Evolutionary conservation across 2,888 invertebrate genomes (phyloP).

Genomic region (Allygus modestus): DNA sequence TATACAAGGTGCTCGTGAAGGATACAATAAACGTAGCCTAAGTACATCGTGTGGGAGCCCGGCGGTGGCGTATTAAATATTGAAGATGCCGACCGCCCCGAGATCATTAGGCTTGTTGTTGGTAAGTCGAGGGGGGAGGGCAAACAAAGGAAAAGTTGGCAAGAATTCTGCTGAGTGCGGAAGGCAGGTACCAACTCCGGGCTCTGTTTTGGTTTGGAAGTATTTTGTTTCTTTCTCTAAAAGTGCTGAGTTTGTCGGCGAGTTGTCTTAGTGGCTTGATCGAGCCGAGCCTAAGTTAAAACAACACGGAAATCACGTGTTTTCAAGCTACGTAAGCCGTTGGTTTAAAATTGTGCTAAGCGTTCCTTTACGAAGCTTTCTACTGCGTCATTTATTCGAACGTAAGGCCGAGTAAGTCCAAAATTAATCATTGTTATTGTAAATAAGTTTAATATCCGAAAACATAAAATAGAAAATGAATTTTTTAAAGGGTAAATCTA

Average conservation of each 20-base stretch:
- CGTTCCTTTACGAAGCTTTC: no score
- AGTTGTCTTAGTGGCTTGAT: slow-evolving; percentile 8
- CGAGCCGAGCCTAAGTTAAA: neutral
- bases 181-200: slow-evolving; percentile 23
- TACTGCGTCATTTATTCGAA: no score
- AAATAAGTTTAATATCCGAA: no score
- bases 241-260: neutral
- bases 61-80: slow-evolving; percentile 33
- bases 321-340: no score
- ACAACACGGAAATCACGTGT: neutral
- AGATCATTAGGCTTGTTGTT: slow-evolving; percentile 37
- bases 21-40: neutral
- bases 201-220: slow-evolving; percentile 34
- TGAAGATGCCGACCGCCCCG: slow-evolving; percentile 38
- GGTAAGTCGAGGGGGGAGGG: slow-evolving; percentile 18
- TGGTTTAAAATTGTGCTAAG: no score
- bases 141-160: slow-evolving; percentile 53
- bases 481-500: no score
- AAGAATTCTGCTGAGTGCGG: slow-evolving; percentile 47
- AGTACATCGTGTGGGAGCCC: slow-evolving; percentile 1
- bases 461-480: no score
- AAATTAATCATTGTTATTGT: no score
- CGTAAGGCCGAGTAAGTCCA: no score
- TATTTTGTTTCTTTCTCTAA: slow-evolving; percentile 35
- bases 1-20: no score